Base-by-base conservation (phyloP, 1,140 invertebrate species). In the Drosophila santomea region DNA sequence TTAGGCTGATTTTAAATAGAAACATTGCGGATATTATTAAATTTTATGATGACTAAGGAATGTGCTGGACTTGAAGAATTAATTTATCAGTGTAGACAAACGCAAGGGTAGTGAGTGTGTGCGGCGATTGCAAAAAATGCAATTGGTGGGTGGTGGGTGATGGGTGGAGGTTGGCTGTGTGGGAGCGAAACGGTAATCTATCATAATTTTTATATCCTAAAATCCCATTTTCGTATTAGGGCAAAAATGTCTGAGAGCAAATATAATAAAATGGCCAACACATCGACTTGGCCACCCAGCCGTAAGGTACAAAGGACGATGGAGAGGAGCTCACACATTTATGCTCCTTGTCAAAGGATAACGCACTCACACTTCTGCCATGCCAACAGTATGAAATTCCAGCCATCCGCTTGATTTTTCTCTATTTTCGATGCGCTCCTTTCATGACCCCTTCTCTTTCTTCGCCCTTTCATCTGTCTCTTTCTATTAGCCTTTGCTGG, bases 161-260 rank as follows among this genome's bases (percentile, higher is more conserved):
- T 14, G 15, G 41, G 8, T 45, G 67, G 32, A 35, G 57, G 44
- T 72, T 41, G 48, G 48, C 32, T 66, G 25, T 28, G 54, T 23
- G 73, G 66, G 68, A 52, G 68, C 78, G 80, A 76, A 78, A 61
- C 84, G 77, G 90, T 91, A 91, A 91, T 91, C 90, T 91, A 91
- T 91, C 90, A 91, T 91, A 91, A 91, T 91, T 91, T 91, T 91
- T 91, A 91, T 91, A 91, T 91, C 90, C 90, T 90, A 90, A 90
- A 91, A 91, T 91, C 90, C 90, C 80, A 91, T 91, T 91, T 91
- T 91, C 76, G 79, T 90, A 90, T 91, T 91, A 91, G 80, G 78
- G 85, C 74, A 88, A 91, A 88, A 91, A 91, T 90, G 90, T 91
- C 90, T 86, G 79, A 80, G 61, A 88, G 83, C 88, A 83, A 88